phyloP scores from a whole-genome alignment of 2,888 invertebrate genomes.

The Ochropleura leucogaster region DNA sequence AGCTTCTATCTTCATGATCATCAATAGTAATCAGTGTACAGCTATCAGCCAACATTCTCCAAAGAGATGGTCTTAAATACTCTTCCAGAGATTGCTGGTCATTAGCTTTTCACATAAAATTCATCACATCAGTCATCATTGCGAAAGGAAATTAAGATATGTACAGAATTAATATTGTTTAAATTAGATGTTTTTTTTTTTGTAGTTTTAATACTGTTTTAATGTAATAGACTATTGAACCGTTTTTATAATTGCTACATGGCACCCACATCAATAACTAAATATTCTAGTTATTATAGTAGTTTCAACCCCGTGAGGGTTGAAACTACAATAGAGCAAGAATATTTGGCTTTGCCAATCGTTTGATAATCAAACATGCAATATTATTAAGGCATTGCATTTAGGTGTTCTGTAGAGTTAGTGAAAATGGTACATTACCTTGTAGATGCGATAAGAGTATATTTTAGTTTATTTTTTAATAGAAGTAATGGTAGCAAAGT shows the following conservation, averaged over 20 bases:
- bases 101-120: conserved; percentile 15
- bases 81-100: conserved; percentile 19
- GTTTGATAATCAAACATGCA: not conserved
- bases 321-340: too few relatives aligned
- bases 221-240: not conserved
- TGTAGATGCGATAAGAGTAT: not conserved
- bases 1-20: conserved; percentile 14
- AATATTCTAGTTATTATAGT: not conserved
- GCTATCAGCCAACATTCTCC: conserved; percentile 31
- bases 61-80: conserved; percentile 8
- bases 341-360: not conserved
- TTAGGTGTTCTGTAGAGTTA: not conserved
- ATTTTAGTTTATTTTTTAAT: not conserved
- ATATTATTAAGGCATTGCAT: not conserved
- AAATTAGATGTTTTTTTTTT: conserved; percentile 7
- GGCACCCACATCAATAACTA: not conserved
- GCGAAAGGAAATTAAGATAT: conserved; percentile 23
- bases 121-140: conserved; percentile 21
- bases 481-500: not conserved
- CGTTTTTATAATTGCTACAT: not conserved
- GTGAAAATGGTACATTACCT: not conserved
- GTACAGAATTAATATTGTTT: conserved; percentile 5
- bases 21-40: not conserved
- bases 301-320: too few relatives aligned
- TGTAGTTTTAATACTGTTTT: not conserved